Evolutionary conservation across 2,113 vertebrate species (phyloP), one percentile per base, ranked within the genome.

Genomic region (Anarhynchus alexandrinus): DNA sequence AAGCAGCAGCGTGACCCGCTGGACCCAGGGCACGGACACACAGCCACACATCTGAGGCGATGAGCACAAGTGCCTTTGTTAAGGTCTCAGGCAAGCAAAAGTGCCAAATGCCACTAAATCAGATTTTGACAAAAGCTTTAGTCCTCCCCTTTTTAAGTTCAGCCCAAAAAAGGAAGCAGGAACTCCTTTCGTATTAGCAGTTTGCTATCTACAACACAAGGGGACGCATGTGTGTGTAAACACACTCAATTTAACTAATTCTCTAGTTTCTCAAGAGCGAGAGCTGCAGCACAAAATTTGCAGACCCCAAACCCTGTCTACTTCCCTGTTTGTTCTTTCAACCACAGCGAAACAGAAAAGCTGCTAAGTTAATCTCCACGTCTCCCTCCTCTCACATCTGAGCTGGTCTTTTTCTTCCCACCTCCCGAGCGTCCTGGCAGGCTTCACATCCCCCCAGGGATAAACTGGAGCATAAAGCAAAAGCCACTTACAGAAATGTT

Each of bases 401-500:
- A 79, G 36, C 71, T 5, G n/a, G 20, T n/a, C 12, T 25, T 45
- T 40, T 25, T 19, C 45, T 36, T 47, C n/a, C 65, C 30, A 36
- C 49, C 29, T 65, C 62, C 42, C 38, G 51, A n/a, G 36, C 4
- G 0, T 6, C 45, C 43, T 15, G 34, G 26, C 38, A 70, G 27
- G 26, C 18, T 65, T 45, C 61, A 30, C 25, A 0, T n/a, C 29
- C 45, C 11, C 29, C 43, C 55, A 11, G 47, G 25, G 36, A 49
- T 10, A n/a, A 70, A 42, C 6, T 0, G 11, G 36, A 66, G 66
- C 11, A 34, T 0, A 69, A 92, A 61, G 49, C 59, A 80, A 71
- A 54, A 82, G 85, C 17, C 22, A 51, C 99, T 99, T 97, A 99
- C 99, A 30, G 99, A 99, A 95, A 99, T 99, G 40, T 99, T 99